Percentiles rank a stretch among this genome's conserved stretches.
Conservation (phyloP, 2,113 vertebrate species). For the Tinamus guttatus region DNA sequence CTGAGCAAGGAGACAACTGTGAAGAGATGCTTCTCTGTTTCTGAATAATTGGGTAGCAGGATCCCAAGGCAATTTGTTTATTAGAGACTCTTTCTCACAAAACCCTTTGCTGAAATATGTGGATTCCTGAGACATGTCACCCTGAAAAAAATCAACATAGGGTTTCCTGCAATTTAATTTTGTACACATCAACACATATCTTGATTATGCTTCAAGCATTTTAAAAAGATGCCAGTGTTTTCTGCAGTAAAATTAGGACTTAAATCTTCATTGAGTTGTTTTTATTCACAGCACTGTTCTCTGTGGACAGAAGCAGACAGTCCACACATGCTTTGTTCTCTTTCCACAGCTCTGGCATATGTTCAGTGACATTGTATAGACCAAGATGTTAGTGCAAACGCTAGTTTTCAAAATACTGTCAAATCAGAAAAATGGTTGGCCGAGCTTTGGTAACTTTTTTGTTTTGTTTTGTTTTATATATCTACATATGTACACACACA, state of each 20-base stretch:
- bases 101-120: slow-evolving; percentile 29
- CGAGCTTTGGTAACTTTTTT: not conserved
- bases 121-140: slow-evolving; percentile 22
- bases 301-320: slow-evolving; percentile 19
- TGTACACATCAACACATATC: slow-evolving; percentile 38
- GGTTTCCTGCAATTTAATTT: slow-evolving; percentile 41
- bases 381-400: not conserved
- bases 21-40: slow-evolving; percentile 10
- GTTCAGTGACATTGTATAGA: not conserved
- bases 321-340: slow-evolving; percentile 23
- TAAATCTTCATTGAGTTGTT: slow-evolving; percentile 29
- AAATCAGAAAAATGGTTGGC: slow-evolving; percentile 14
- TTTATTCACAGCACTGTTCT: not conserved
- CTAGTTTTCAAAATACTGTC: not conserved
- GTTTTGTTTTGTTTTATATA: not conserved
- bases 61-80: slow-evolving; percentile 35
- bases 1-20: slow-evolving; percentile 25
- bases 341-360: not conserved
- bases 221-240: slow-evolving; percentile 9
- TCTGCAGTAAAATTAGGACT: slow-evolving; percentile 21
- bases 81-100: not conserved
- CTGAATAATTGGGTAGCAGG: slow-evolving; percentile 38
- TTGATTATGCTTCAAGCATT: slow-evolving; percentile 44
- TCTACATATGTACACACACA: too few relatives aligned
- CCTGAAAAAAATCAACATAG: slow-evolving; percentile 24